phyloP scores from a whole-genome alignment of 2,113 vertebrate species.

The Corynorhinus townsendii region DNA sequence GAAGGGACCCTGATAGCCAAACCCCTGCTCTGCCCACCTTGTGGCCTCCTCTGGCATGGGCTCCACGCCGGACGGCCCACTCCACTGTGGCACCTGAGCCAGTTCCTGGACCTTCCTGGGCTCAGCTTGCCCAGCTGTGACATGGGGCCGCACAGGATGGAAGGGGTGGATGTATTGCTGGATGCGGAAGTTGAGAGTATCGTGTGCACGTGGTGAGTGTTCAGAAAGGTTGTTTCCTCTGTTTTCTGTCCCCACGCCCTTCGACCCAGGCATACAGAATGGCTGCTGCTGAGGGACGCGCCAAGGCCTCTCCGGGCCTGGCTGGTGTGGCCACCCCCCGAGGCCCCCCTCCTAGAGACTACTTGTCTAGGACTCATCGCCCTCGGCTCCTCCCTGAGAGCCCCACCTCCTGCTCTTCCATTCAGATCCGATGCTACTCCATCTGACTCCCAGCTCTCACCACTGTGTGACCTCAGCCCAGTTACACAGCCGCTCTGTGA shows the following conservation, averaged over 20 bases:
- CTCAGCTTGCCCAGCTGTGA: neutral
- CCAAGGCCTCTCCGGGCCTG: neutral
- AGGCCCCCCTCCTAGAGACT: neutral
- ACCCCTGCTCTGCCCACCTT: neutral
- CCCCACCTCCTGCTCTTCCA: neutral
- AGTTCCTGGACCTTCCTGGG: neutral
- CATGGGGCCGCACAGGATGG: neutral
- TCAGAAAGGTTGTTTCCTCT: accelerated
- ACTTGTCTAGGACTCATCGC: neutral
- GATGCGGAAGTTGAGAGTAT: accelerated
- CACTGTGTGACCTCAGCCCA: neutral
- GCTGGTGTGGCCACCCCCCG: accelerated
- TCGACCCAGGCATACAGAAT: neutral
- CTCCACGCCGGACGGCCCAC: accelerated
- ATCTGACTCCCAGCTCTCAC: neutral
- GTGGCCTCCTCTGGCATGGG: too few species aligned
- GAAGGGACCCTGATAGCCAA: neutral
- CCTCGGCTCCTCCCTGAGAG: neutral
- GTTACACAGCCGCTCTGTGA: neutral
- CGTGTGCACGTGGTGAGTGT: accelerated
- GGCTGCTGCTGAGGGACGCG: accelerated
- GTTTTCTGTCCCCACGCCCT: neutral
- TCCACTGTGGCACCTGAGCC: neutral
- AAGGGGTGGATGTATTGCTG: accelerated
- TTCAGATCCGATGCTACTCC: neutral